phyloP scores from a whole-genome alignment of 2,888 invertebrate genomes.

The Biston stratarius region DNA sequence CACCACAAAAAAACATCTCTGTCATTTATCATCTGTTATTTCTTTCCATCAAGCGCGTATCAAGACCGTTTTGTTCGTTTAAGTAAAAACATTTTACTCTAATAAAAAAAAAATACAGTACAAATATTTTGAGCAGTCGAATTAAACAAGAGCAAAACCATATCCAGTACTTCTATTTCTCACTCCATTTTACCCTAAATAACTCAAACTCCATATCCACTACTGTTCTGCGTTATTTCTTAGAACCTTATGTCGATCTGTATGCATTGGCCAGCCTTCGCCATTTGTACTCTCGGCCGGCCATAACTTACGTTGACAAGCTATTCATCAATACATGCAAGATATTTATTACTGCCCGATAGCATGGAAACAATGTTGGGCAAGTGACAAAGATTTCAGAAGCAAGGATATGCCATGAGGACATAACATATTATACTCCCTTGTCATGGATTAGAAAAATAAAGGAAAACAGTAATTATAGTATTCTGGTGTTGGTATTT shows the following conservation, averaged over 20 bases:
- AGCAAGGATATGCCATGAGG: too few relatives aligned
- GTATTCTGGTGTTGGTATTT: too few relatives aligned
- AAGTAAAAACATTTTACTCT: too few relatives aligned
- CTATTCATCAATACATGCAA: slow-evolving; percentile 65
- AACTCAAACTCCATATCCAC: slow-evolving; percentile 6
- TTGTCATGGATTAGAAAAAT: too few relatives aligned
- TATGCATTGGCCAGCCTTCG: slow-evolving; percentile 67
- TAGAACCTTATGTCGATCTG: slow-evolving; percentile 51
- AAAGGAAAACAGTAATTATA: too few relatives aligned
- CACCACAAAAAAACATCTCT: too few relatives aligned
- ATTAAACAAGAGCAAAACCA: background rate
- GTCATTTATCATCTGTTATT: too few relatives aligned
- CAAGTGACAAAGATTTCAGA: background rate
- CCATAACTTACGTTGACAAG: slow-evolving; percentile 69
- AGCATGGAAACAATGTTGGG: slow-evolving; percentile 46
- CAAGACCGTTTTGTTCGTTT: too few relatives aligned
- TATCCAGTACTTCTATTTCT: slow-evolving; percentile 2
- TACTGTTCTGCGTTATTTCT: background rate
- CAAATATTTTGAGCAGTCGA: background rate
- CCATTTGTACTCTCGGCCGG: slow-evolving; percentile 65
- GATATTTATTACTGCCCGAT: slow-evolving; percentile 61
- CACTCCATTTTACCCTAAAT: background rate
- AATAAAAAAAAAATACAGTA: too few relatives aligned
- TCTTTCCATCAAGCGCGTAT: too few relatives aligned
- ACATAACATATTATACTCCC: too few relatives aligned